Conservation (phyloP, 23 tunicate species). For the Diplosoma virens region DNA sequence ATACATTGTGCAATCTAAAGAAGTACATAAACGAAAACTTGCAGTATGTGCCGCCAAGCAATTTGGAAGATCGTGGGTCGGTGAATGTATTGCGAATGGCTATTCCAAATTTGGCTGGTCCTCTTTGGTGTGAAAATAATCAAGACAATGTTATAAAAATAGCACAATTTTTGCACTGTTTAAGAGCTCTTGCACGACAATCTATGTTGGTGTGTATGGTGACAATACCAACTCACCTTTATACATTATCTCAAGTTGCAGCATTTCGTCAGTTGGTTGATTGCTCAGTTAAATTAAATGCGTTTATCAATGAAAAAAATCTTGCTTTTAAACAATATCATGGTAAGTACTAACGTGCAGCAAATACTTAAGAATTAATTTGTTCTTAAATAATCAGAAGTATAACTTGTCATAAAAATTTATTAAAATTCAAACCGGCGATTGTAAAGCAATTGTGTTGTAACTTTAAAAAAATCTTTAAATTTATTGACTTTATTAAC, state of each 20-base stretch:
- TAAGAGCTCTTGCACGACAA: constrained; percentile 60
- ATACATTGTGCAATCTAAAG: constrained; percentile 15
- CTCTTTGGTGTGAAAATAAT: constrained; percentile 51
- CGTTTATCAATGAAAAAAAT: constrained; percentile 69
- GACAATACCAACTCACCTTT: constrained; percentile 64
- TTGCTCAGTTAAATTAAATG: constrained; percentile 51
- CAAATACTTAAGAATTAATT: too few relatives aligned
- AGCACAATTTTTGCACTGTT: constrained; percentile 47
- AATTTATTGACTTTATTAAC: too few relatives aligned
- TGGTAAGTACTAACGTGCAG: constrained; percentile 58
- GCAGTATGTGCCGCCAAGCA: constrained; percentile 2
- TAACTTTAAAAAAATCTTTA: too few relatives aligned
- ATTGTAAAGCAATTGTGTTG: too few relatives aligned
- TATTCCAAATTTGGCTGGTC: constrained; percentile 65
- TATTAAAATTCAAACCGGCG: too few relatives aligned
- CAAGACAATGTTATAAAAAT: constrained; percentile 6
- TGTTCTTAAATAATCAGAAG: too few relatives aligned
- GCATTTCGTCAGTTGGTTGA: constrained; percentile 56
- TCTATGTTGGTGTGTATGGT: constrained; percentile 48
- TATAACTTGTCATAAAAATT: too few relatives aligned
- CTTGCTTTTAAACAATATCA: constrained; percentile 87
- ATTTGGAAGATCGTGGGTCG: not conserved
- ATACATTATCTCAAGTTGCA: constrained; percentile 26
- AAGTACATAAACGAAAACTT: not conserved
- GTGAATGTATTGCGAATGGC: constrained; percentile 64